phyloP scores from a whole-genome alignment of 2,888 invertebrate genomes.

The Nowickia ferox region DNA sequence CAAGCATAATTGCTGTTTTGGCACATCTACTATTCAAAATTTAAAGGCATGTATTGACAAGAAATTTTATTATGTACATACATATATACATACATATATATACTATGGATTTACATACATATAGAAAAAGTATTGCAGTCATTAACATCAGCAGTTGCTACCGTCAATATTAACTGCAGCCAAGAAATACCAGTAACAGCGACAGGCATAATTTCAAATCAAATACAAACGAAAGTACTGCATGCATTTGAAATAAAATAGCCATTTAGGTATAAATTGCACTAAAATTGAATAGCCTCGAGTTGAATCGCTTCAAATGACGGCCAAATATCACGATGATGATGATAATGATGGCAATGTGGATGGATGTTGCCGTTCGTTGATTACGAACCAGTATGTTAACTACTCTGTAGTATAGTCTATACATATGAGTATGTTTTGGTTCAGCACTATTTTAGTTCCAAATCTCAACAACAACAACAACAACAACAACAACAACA shows the following conservation, averaged over 20 bases:
- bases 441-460: not conserved
- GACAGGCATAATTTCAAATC: not conserved
- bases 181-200: conserved; percentile 21
- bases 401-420: not conserved
- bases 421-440: not conserved
- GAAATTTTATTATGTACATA: too few species aligned
- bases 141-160: conserved; percentile 9
- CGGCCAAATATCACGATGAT: conserved; percentile 39
- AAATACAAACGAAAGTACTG: not conserved
- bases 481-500: conserved; percentile 51
- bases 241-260: conserved; percentile 32
- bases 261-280: conserved; percentile 48
- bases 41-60: not conserved
- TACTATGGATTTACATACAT: not conserved
- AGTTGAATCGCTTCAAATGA: conserved; percentile 71
- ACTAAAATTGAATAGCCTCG: conserved; percentile 30
- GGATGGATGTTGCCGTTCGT: conserved; percentile 46
- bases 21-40: not conserved
- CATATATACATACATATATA: not conserved
- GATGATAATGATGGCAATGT: conserved; percentile 42
- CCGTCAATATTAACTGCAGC: conserved; percentile 5
- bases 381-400: conserved; percentile 11
- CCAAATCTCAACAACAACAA: conserved; percentile 44
- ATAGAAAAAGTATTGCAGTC: not conserved
- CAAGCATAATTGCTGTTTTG: too few species aligned